Evolutionary conservation across 2,113 vertebrate genomes (phyloP).

Genomic region (human): GRCh38 chr14:99009001-99009500

Average conservation of each 20-base stretch:
- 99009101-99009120: background rate
- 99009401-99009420: too few relatives aligned
- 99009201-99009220: accelerated
- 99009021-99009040: background rate
- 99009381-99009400: too few relatives aligned
- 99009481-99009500: too few relatives aligned
- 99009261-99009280: accelerated
- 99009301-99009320: background rate
- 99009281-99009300: background rate
- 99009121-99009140: background rate
- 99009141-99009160: background rate
- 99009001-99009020: background rate
- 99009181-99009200: too few relatives aligned
- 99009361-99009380: too few relatives aligned
- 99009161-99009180: accelerated
- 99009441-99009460: too few relatives aligned
- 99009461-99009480: too few relatives aligned
- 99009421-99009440: too few relatives aligned
- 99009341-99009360: too few relatives aligned
- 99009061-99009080: background rate
- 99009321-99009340: too few relatives aligned
- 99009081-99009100: background rate
- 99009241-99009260: accelerated
- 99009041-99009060: accelerated
- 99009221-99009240: background rate